Percentiles rank a stretch among this genome's conserved stretches.
phyloP scores from a whole-genome alignment of 1,140 invertebrate genomes.

The Halictus rubicundus region DNA sequence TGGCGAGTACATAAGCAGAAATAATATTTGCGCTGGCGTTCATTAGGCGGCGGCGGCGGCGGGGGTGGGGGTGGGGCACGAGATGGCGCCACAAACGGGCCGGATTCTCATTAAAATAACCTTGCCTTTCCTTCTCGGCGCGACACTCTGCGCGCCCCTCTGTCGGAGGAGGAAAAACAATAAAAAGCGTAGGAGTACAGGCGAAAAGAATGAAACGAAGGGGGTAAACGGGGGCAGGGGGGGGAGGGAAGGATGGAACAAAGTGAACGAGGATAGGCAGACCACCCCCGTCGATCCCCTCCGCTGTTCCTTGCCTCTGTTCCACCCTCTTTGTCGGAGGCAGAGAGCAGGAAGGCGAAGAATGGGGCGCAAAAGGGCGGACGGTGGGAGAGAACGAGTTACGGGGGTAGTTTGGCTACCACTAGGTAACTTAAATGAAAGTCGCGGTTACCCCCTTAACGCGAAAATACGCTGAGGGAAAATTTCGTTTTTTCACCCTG shows the following conservation, averaged over 20 bases:
- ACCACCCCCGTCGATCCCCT: conserved; percentile 15
- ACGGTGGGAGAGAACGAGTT: conserved; percentile 53
- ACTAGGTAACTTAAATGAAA: conserved; percentile 72
- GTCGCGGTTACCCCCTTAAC: conserved; percentile 63
- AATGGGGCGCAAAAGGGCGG: conserved; percentile 2
- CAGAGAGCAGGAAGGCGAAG: neutral
- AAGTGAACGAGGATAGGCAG: conserved; percentile 58
- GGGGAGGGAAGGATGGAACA: conserved; percentile 29
- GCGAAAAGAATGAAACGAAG: conserved; percentile 40
- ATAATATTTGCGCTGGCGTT: conserved; percentile 80
- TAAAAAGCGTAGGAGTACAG: neutral
- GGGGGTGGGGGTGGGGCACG: conserved; percentile 33
- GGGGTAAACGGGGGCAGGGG: too few relatives aligned
- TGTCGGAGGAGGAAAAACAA: neutral
- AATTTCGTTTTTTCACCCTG: conserved; percentile 69
- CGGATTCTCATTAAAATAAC: conserved; percentile 80
- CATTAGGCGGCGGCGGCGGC: conserved; percentile 75
- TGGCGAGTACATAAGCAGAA: conserved; percentile 79
- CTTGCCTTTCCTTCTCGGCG: conserved; percentile 68
- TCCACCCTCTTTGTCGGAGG: conserved; percentile 5
- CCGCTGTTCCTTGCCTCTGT: conserved; percentile 38
- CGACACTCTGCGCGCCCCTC: neutral
- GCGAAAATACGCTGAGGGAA: conserved; percentile 70
- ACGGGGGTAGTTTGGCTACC: conserved; percentile 68
- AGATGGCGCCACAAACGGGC: conserved; percentile 75